Percentiles rank a stretch among this genome's conserved stretches.
Evolutionary conservation across 2,797 vertebrate genomes (phyloP).

Genomic region (Sebastes kiyomatsui): DNA sequence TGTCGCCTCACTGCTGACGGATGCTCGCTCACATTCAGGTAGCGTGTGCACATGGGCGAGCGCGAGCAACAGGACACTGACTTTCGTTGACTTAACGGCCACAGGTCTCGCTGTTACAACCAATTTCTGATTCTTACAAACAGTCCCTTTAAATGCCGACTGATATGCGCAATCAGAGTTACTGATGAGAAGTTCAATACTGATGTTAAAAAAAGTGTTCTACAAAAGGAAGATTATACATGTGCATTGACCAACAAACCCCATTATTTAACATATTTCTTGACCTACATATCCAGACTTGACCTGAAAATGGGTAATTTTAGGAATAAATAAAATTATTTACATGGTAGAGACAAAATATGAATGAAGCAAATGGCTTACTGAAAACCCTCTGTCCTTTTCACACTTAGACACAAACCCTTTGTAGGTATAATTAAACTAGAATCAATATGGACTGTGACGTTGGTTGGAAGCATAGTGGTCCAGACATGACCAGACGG

Average conservation of each 20-base stretch:
- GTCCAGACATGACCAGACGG: constrained; percentile 2
- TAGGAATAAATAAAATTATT: not conserved
- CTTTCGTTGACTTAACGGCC: too few relatives aligned
- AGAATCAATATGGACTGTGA: constrained; percentile 32
- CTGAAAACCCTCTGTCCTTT: not conserved
- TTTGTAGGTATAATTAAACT: constrained; percentile 13
- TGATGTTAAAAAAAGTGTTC: not conserved
- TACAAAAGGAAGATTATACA: not conserved
- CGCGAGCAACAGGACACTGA: too few relatives aligned
- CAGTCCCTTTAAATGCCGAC: not conserved
- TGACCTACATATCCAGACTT: constrained; percentile 2
- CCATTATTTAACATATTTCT: not conserved
- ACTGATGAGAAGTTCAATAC: not conserved
- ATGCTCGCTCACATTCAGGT: too few relatives aligned
- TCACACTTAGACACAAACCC: not conserved
- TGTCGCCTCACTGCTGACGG: too few relatives aligned
- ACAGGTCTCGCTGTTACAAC: too few relatives aligned
- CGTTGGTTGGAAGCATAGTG: not conserved
- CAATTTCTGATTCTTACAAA: too few relatives aligned
- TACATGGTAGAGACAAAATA: not conserved
- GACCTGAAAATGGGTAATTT: not conserved
- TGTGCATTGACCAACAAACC: not conserved
- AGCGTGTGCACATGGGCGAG: too few relatives aligned
- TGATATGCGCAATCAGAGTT: not conserved
- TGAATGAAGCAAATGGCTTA: not conserved